phyloP scores from a whole-genome alignment of 2,888 invertebrate genomes.

The Bembecia ichneumoniformis region DNA sequence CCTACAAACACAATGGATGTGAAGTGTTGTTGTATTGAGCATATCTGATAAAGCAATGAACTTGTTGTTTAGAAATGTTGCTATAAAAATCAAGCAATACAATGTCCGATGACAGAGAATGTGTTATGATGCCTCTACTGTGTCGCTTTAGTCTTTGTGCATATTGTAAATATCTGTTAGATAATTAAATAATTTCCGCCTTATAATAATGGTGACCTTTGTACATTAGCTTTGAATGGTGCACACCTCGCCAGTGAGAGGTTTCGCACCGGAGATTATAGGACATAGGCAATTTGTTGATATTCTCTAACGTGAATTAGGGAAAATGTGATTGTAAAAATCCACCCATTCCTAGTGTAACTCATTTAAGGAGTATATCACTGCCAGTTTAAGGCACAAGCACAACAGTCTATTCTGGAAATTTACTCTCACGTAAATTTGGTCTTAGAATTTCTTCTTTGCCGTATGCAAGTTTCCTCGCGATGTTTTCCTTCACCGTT shows the following conservation, averaged over 20 bases:
- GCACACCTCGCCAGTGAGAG: not conserved
- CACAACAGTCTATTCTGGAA: too few species aligned
- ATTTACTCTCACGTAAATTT: too few species aligned
- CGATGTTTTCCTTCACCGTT: too few species aligned
- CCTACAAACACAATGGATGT: slow-evolving; percentile 22
- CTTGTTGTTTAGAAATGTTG: slow-evolving; percentile 27
- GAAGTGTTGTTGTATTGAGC: slow-evolving; percentile 36
- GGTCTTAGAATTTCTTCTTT: too few species aligned
- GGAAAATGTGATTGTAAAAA: too few species aligned
- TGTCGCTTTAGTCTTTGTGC: slow-evolving; percentile 56
- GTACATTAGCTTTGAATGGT: slow-evolving; percentile 15
- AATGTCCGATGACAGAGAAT: slow-evolving; percentile 29
- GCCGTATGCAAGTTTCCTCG: too few species aligned
- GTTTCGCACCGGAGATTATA: not conserved
- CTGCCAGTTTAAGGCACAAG: too few species aligned
- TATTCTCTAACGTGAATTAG: too few species aligned
- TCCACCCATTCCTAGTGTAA: too few species aligned
- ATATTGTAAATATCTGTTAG: slow-evolving; percentile 64
- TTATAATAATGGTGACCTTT: slow-evolving; percentile 50
- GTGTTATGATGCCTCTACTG: slow-evolving; percentile 35
- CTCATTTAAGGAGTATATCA: too few species aligned
- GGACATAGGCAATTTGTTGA: too few species aligned
- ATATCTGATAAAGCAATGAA: slow-evolving; percentile 49
- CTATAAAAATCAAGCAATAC: slow-evolving; percentile 41
- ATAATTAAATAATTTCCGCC: slow-evolving; percentile 53